Evolutionary conservation across 2,888 invertebrate species (phyloP).

Genomic region (Lasioglossum pauxillum): DNA sequence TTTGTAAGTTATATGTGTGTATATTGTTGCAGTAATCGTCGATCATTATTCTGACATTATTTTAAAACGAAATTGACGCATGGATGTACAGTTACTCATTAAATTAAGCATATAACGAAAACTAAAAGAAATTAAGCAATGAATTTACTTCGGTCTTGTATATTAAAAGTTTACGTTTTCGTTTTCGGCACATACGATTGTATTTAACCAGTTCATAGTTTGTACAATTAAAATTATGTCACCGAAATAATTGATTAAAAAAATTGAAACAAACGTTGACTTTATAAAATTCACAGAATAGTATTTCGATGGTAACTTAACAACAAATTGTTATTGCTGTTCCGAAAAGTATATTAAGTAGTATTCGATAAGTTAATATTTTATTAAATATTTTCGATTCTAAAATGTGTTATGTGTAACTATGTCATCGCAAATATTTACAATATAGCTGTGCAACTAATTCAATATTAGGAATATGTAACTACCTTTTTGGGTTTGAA

Average conservation of each 20-base stretch:
- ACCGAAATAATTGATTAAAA: not conserved
- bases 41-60: conserved; percentile 3
- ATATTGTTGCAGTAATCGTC: conserved; percentile 28
- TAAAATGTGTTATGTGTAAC: not conserved
- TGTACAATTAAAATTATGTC: not conserved
- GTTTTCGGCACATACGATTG: not conserved
- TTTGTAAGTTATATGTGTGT: conserved; percentile 19
- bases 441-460: not conserved
- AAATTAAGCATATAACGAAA: not conserved
- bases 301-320: not conserved
- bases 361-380: not conserved
- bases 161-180: not conserved
- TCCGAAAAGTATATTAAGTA: not conserved
- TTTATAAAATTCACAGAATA: not conserved
- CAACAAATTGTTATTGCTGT: not conserved
- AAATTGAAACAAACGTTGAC: not conserved
- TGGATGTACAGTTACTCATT: not conserved
- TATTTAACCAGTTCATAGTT: not conserved
- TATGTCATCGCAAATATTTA: not conserved
- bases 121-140: not conserved
- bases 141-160: not conserved
- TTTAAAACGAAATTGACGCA: not conserved
- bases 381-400: not conserved
- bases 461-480: not conserved
- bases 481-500: not conserved